Conservation (phyloP, 1,140 invertebrate species). For the Tetramorium alpestre region DNA sequence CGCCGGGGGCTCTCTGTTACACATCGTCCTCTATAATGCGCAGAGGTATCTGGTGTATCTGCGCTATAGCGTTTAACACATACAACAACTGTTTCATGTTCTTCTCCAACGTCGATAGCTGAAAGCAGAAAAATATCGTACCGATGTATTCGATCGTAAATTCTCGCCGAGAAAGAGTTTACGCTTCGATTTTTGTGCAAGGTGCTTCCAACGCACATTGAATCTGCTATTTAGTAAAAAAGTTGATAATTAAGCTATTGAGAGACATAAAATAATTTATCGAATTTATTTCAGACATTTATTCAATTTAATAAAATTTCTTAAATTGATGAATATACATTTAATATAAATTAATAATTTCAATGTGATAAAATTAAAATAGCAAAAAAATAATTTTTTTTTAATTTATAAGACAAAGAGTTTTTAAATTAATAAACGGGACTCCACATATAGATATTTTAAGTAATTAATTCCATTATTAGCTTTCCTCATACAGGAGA, state of each 20-base stretch:
- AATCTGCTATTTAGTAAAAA: too few species aligned
- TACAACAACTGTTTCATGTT: slow-evolving; percentile 90
- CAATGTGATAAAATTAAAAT: neutral
- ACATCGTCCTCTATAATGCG: slow-evolving; percentile 85
- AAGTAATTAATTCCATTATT: neutral
- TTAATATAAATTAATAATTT: neutral
- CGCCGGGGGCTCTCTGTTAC: slow-evolving; percentile 77
- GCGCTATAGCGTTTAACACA: slow-evolving; percentile 88
- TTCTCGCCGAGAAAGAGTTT: neutral
- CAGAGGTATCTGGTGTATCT: slow-evolving; percentile 87
- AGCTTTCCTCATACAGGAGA: neutral
- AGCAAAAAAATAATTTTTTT: neutral
- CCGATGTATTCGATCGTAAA: neutral
- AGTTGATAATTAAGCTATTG: neutral
- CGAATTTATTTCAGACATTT: neutral
- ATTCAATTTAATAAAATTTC: neutral
- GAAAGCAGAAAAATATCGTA: slow-evolving; percentile 77
- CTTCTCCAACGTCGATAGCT: slow-evolving; percentile 90
- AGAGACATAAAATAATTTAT: neutral
- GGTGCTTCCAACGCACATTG: neutral
- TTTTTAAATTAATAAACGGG: neutral
- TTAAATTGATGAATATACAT: neutral
- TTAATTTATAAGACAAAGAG: neutral
- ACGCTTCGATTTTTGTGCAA: neutral
- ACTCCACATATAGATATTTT: neutral